phyloP scores from a whole-genome alignment of 2,888 invertebrate genomes.

The Pemphredon lugubris region DNA sequence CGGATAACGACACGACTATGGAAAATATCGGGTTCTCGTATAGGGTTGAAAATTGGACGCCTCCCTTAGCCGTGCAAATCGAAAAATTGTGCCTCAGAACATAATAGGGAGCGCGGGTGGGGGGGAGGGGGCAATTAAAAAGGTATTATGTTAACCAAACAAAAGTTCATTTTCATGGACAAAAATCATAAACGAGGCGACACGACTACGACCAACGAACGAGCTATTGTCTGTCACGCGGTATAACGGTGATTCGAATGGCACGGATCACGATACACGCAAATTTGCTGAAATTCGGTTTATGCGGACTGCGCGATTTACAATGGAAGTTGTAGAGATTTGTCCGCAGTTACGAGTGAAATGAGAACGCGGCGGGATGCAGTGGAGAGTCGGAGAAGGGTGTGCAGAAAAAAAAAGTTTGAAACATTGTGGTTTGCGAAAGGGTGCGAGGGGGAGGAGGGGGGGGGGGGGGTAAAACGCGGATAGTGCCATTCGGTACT shows the following conservation, averaged over 20 bases:
- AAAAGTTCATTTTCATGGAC: slow-evolving; percentile 4
- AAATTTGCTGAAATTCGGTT: slow-evolving; percentile 28
- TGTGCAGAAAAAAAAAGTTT: slow-evolving; percentile 28
- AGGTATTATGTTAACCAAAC: neutral
- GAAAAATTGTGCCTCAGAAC: slow-evolving; percentile 10
- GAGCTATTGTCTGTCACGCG: neutral
- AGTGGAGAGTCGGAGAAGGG: neutral
- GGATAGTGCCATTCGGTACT: slow-evolving; percentile 63
- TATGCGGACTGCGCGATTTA: slow-evolving; percentile 22
- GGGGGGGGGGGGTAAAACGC: slow-evolving; percentile 37
- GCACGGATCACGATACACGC: neutral
- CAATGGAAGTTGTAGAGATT: slow-evolving; percentile 21
- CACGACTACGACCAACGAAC: too few species aligned
- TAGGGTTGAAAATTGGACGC: slow-evolving; percentile 28
- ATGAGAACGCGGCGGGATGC: slow-evolving; percentile 3
- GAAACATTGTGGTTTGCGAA: slow-evolving; percentile 46
- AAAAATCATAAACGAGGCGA: too few species aligned
- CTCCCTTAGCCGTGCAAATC: neutral
- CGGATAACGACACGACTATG: slow-evolving; percentile 27
- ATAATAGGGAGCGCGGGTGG: neutral
- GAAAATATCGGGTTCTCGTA: slow-evolving; percentile 27
- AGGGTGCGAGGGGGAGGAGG: slow-evolving; percentile 7
- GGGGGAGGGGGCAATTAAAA: slow-evolving; percentile 11
- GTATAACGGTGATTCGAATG: neutral
- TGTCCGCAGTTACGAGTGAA: slow-evolving; percentile 15